A percentile compares a stretch with the other conserved stretches of the same genome.
These are phyloP conservation scores for Conopomorpha cramerella DNA, from an alignment of 1,140 invertebrate species.

Conservation along the genomic window DNA sequence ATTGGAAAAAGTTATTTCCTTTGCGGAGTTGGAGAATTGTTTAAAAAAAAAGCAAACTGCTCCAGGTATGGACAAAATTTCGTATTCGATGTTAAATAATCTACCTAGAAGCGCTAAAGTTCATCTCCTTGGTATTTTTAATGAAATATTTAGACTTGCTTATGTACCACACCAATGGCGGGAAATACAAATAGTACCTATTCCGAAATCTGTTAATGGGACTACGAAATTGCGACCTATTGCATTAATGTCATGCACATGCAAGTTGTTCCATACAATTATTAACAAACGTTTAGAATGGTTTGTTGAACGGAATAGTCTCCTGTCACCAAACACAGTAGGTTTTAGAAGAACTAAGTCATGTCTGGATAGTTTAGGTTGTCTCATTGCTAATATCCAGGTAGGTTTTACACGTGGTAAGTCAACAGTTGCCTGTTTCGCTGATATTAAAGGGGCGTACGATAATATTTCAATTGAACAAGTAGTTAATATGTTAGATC, in stretches of 20 bases:
- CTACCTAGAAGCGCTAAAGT: background rate
- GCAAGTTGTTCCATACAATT: conserved; percentile 12
- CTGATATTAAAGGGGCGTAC: conserved; percentile 2
- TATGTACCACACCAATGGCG: conserved; percentile 15
- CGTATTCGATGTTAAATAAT: background rate
- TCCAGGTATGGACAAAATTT: background rate
- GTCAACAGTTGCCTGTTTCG: conserved; percentile 1
- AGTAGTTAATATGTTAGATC: background rate
- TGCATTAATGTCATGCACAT: conserved; percentile 11
- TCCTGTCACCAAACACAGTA: background rate
- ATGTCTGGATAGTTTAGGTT: conserved; percentile 2
- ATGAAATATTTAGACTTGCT: background rate
- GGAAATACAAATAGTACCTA: conserved; percentile 6
- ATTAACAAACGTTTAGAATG: background rate
- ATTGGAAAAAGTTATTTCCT: background rate
- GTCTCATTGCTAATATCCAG: conserved; percentile 1
- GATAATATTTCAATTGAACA: background rate
- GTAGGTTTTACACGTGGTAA: background rate
- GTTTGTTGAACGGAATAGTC: background rate
- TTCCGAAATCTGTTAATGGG: too few relatives aligned
- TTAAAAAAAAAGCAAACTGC: background rate
- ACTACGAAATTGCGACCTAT: conserved; percentile 13
- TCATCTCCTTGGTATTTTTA: conserved; percentile 1
- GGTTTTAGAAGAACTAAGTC: conserved; percentile 3
- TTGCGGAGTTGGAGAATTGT: background rate